These are phyloP conservation scores for Squalus acanthias DNA, from an alignment of 2,797 vertebrate genomes.

Conservation along the genomic window DNA sequence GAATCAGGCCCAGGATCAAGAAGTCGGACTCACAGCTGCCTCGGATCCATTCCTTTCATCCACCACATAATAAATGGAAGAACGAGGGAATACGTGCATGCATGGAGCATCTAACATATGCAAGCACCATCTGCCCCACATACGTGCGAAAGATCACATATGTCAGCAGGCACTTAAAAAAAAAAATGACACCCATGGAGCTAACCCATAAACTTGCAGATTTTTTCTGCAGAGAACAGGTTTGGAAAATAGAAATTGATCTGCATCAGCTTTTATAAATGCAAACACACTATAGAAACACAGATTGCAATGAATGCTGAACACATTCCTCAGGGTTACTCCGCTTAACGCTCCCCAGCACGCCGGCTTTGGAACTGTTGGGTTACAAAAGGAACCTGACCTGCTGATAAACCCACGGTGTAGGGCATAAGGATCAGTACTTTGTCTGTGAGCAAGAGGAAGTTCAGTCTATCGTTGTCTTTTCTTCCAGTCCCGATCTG, in stretches of 20 bases:
- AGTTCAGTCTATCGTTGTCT: background rate
- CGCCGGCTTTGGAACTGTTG: background rate
- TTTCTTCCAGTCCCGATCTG: background rate
- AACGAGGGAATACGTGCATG: constrained; percentile 24
- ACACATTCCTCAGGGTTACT: background rate
- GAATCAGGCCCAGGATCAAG: background rate
- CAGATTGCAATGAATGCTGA: background rate
- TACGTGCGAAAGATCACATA: constrained; percentile 35
- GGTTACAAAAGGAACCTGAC: background rate
- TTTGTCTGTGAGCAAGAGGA: background rate
- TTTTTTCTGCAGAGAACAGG: constrained; percentile 1
- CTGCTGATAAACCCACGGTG: background rate
- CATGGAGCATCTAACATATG: constrained; percentile 28
- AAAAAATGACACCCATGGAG: constrained; percentile 24
- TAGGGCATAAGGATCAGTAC: too few species aligned
- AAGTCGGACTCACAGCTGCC: constrained; percentile 24
- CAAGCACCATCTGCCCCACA: constrained; percentile 30
- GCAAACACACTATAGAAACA: background rate
- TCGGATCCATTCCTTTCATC: constrained; percentile 23
- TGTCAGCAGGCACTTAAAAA: constrained; percentile 23
- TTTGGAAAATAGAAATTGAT: constrained; percentile 25
- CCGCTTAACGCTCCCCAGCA: background rate
- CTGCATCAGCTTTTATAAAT: background rate
- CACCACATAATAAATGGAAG: constrained; percentile 24
- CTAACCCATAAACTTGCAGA: constrained; percentile 25